Evolutionary conservation across 2,888 invertebrate species (phyloP), one percentile per base, ranked within the genome.

Genomic region (Lasioglossum lativentre): DNA sequence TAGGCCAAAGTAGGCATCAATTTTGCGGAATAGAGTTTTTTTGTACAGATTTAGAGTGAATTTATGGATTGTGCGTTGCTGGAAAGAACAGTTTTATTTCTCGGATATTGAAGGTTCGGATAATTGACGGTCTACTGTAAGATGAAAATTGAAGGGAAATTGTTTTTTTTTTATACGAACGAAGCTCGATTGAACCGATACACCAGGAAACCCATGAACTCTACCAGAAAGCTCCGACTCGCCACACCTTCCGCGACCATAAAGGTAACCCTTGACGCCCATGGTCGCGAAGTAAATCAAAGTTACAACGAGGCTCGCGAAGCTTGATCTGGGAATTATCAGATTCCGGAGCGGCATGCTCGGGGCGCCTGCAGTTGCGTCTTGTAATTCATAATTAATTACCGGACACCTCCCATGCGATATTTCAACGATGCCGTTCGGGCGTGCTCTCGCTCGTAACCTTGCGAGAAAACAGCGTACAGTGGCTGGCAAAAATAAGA

Each of bases 341-440:
- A 30, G 63, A 75, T 34, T 45, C 34, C 76, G 5, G 47, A 52
- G 34, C 23, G 34, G 66, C 59, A 68, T 27, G 6, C 73, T 14
- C 30, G 45, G 4, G 14, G 38, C 34, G 45, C 14, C 71, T 38
- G n/a, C 40, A 34, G 27, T 40, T 16, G 19, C 34, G 10, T 47
- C 34, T 71, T 38, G 27, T 56, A 59, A 80, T 78, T 85, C 34
- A n/a, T 52, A 86, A 85, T 85, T 86, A 86, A 82, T 82, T 45
- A 77, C 23, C 73, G 70, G 45, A 81, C 85, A 75, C 70, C 86
- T 75, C 27, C 40, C 45, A 23, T 52, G 56, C 74, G 82, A 89
- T 89, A 89, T 76, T 86, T 82, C 82, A 80, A 52, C 66, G 38
- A 12, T 59, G 23, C 66, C 75, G 45, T 83, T 38, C 66, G 81